A percentile compares a stretch with the other conserved stretches of the same genome.
Evolutionary conservation across 2,797 vertebrate genomes (phyloP).

Genomic region (Picus viridis): DNA sequence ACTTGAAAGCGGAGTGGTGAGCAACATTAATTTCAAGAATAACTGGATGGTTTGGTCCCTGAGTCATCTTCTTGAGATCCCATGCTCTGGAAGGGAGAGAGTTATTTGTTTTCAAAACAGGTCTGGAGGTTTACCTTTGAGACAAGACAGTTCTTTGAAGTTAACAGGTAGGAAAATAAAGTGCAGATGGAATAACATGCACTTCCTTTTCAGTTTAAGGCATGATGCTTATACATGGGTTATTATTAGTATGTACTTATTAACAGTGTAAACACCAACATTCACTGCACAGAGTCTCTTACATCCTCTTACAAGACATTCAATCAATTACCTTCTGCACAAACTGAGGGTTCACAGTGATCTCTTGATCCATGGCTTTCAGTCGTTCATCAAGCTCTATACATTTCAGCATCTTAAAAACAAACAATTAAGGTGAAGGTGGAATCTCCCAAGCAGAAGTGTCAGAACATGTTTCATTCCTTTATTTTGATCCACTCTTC

Average conservation of each 20-base stretch:
- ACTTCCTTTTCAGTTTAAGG: background rate
- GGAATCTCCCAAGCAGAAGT: background rate
- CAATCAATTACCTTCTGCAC: constrained; percentile 92
- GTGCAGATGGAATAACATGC: background rate
- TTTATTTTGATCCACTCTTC: background rate
- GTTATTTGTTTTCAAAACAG: constrained; percentile 32
- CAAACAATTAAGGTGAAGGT: background rate
- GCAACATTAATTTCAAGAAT: constrained; percentile 88
- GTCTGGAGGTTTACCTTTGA: constrained; percentile 12
- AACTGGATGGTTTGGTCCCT: constrained; percentile 99
- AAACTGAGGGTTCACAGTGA: constrained; percentile 99
- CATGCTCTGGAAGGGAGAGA: constrained; percentile 89
- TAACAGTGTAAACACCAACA: background rate
- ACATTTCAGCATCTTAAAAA: constrained; percentile 96
- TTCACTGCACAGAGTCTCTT: background rate
- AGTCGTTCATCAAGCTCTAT: constrained; percentile 99
- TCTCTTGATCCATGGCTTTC: constrained; percentile 99
- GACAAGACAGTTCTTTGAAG: background rate
- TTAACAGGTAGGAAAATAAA: constrained; percentile 30
- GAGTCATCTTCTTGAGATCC: constrained; percentile 98
- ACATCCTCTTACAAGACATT: background rate
- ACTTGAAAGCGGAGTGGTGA: constrained; percentile 66
- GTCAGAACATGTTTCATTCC: background rate
- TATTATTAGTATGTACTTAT: background rate
- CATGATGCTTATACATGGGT: background rate